A percentile compares a stretch with the other conserved stretches of the same genome.
Evolutionary conservation across 2,888 invertebrate species (phyloP).

Genomic region (Agonum fuliginosum): DNA sequence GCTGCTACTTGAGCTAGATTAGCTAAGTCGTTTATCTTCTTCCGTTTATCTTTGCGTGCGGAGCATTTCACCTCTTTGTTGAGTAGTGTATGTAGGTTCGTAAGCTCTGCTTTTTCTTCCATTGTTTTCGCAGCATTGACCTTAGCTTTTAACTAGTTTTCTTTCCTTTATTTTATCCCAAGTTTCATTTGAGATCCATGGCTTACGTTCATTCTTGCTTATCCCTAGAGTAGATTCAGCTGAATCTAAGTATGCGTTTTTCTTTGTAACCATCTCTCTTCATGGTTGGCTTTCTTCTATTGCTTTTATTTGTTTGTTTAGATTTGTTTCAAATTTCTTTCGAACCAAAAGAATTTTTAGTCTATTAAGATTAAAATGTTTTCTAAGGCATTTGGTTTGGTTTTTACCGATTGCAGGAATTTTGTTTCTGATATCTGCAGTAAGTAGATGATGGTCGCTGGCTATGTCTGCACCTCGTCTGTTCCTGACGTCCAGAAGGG

Average conservation of each 20-base stretch:
- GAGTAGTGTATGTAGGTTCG: not conserved
- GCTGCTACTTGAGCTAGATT: too few species aligned
- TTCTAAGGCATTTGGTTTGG: not conserved
- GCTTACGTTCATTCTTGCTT: not conserved
- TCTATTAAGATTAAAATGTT: not conserved
- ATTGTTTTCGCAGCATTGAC: not conserved
- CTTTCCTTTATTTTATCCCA: not conserved
- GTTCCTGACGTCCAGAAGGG: conserved; percentile 49
- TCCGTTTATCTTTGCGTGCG: not conserved
- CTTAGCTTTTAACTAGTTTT: not conserved
- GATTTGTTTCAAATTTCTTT: not conserved
- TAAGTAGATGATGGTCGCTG: conserved; percentile 53
- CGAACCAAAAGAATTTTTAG: not conserved
- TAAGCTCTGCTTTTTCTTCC: not conserved
- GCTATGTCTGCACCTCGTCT: conserved; percentile 52
- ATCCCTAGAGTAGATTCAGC: not conserved
- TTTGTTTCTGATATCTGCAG: not conserved
- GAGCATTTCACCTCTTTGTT: not conserved
- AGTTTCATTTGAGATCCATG: not conserved
- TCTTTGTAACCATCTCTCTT: not conserved
- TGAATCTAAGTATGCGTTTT: not conserved
- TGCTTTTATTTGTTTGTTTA: not conserved
- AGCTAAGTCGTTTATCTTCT: not conserved
- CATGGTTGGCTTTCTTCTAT: not conserved
- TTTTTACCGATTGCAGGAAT: not conserved